phyloP scores from a whole-genome alignment of 2,797 vertebrate genomes.

The Tiaroga cobitis region DNA sequence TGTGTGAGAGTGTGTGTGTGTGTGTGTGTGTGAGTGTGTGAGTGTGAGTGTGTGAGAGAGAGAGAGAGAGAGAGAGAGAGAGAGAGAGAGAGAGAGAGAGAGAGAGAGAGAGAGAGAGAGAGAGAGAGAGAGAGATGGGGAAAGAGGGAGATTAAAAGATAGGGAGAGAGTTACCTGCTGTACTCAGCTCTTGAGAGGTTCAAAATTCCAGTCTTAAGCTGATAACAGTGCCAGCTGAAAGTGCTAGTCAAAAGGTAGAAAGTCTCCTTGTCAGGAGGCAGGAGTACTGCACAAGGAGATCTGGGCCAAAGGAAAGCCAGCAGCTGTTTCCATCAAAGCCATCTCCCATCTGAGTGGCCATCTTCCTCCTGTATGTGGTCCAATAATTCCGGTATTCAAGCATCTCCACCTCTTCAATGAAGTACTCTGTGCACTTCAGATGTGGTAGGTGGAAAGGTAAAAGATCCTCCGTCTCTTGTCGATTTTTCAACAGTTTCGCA shows the following conservation, averaged over 20 bases:
- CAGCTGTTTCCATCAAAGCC: slow-evolving; percentile 58
- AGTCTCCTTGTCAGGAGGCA: slow-evolving; percentile 66
- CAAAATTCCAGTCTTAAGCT: slow-evolving; percentile 68
- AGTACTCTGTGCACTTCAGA: slow-evolving; percentile 19
- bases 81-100: slow-evolving; percentile 35
- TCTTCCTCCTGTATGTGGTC: slow-evolving; percentile 40
- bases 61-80: too few relatives aligned
- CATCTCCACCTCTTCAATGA: slow-evolving; percentile 20
- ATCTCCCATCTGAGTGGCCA: slow-evolving; percentile 56
- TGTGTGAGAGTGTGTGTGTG: too few relatives aligned
- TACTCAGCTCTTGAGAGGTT: slow-evolving; percentile 69
- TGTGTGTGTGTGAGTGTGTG: background rate
- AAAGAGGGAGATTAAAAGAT: slow-evolving; percentile 35
- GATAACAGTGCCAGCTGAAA: slow-evolving; percentile 62
- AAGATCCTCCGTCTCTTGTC: slow-evolving; percentile 22
- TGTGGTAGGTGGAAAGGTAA: slow-evolving; percentile 22
- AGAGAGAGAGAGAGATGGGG: slow-evolving; percentile 31
- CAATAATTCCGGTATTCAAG: slow-evolving; percentile 46
- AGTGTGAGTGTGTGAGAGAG: too few relatives aligned
- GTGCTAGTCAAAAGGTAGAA: slow-evolving; percentile 65
- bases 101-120: slow-evolving; percentile 38
- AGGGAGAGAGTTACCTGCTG: slow-evolving; percentile 60
- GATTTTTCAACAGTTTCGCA: background rate
- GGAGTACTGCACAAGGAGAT: slow-evolving; percentile 64
- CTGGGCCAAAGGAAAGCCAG: slow-evolving; percentile 58